Conservation (phyloP, 2,113 vertebrate genomes). For the Poeciliopsis prolifica region DNA sequence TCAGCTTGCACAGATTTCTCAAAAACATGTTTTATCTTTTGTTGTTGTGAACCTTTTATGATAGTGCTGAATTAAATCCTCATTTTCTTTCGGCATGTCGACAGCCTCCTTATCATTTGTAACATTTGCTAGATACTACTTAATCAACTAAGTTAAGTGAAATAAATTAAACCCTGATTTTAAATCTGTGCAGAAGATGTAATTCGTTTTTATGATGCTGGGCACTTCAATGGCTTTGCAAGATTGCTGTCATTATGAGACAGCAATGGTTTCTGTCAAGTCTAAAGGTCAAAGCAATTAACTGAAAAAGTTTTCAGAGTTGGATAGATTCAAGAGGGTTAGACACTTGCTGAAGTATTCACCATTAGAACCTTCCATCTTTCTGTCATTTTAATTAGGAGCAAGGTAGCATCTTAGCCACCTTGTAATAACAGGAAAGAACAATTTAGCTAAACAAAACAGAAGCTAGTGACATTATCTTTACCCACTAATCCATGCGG, state of each 20-base stretch:
- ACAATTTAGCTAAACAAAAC: constrained; percentile 1
- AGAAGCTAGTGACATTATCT: too few species aligned
- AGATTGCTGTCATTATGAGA: constrained; percentile 17
- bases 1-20: not conserved
- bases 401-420: constrained; percentile 40
- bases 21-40: not conserved
- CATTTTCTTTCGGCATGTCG: too few species aligned
- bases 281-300: constrained; percentile 38
- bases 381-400: constrained; percentile 48
- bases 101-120: too few species aligned
- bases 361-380: constrained; percentile 1
- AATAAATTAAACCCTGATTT: too few species aligned
- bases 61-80: too few species aligned
- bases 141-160: too few species aligned
- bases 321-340: constrained; percentile 26
- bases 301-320: constrained; percentile 26
- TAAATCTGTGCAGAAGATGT: not conserved
- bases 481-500: too few species aligned
- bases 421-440: constrained; percentile 34
- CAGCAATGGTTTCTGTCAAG: not conserved
- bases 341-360: constrained; percentile 18
- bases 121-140: too few species aligned
- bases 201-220: not conserved
- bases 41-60: too few species aligned
- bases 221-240: not conserved